Evolutionary conservation across 92 coral and sea anemone species (phyloP), one percentile per base, ranked within the genome.

Genomic region (Virgularia gustaviana): DNA sequence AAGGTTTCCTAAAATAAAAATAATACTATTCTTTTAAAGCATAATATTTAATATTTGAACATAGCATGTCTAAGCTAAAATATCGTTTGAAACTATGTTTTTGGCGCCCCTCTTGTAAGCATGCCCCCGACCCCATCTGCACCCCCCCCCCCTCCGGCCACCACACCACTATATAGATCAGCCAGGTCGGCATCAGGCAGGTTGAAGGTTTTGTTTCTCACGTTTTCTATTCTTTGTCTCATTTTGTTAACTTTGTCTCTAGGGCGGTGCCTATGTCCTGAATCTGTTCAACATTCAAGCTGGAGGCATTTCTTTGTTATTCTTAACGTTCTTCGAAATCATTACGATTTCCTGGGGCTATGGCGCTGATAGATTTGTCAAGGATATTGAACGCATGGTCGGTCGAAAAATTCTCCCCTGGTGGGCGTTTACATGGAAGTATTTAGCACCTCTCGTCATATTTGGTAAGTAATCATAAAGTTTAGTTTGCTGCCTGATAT

Each of bases 381-480:
- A 39, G 54, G 96, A 92, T 63, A 82, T 92, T 49, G 83, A 87
- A 71, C 79, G 80, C 0, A 92, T 92, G 98, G 90, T 85, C 23
- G 98, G 98, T 4, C 70, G 88, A 77, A 89, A 83, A 61, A 81
- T 92, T 34, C 82, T 81, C 84, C 87, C 82, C 0, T 92, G 98
- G 98, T 92, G 98, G 98, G 85, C 96, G 20, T 78, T 92, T 19
- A 86, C 94, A 6, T 92, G 98, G 98, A 89, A 92, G 49, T 92
- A 44, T 75, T 79, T 81, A 57, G 65, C 98, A 23, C 98, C 98
- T 15, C n/a, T 71, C 10, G 98, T 92, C 62, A 92, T 90, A 44
- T 41, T 87, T 70, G 96, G 98, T 89, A 70, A n/a, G n/a, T n/a
- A n/a, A n/a, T n/a, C n/a, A n/a, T n/a, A n/a, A n/a, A n/a, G n/a